Evolutionary conservation across 2,888 invertebrate genomes (phyloP), one percentile per base, ranked within the genome.

Genomic region (Epinotia bilunana): DNA sequence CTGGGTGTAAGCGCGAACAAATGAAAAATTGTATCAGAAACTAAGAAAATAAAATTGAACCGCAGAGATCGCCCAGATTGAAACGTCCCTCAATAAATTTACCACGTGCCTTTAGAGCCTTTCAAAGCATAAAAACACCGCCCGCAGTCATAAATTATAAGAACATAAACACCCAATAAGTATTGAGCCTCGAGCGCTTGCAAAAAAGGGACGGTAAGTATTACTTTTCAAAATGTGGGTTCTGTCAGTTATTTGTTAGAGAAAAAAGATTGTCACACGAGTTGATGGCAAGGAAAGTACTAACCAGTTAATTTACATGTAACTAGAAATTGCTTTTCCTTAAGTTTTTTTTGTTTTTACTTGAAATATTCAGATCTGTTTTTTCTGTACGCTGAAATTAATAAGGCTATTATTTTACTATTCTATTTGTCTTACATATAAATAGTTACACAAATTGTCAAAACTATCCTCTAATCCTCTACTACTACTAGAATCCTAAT

Each of bases 1-100:
- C 75, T 75, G 71, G 71, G 65, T 79, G 76, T 79, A 80, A 80
- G 80, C 80, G 79, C 81, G 81, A 85, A 80, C 84, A 84, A 85
- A 87, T 84, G 86, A 84, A 83, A 86, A 79, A 82, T 73, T 82
- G 82, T 85, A 81, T 79, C 78, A 80, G 83, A 86, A 80, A 81
- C 84, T 83, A 81, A 84, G 81, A 80, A 81, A 85, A 74, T 65
- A 74, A 74, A 82, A 83, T 79, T 82, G 84, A 82, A 83, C 79
- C 78, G 79, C 81, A 72, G 80, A 90, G 90, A 92, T 91, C 90
- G 82, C 86, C 84, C 90, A 90, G 92, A 93, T 93, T 92, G 91
- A 92, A 91, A 88, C 87, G 87, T 92, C 86, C 83, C 81, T 80
- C 83, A 88, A 91, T 92, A 92, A 92, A 91, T 91, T 87, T 85